Conservation (phyloP, 2,113 vertebrate species). For the Spea multiplicata region DNA sequence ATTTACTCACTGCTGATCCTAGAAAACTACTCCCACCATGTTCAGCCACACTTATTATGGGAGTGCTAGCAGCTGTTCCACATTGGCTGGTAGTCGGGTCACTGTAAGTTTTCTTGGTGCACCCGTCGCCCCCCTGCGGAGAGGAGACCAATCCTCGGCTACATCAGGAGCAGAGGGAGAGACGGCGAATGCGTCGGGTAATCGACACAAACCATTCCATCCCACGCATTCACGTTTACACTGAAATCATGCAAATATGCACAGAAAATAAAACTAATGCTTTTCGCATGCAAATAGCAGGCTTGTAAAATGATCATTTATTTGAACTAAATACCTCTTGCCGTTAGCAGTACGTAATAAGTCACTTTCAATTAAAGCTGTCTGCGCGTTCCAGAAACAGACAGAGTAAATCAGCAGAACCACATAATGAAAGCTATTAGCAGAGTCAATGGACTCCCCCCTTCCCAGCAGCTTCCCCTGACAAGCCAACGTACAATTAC, state of each 20-base stretch:
- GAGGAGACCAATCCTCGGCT: no score
- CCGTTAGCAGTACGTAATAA: slow-evolving; percentile 51
- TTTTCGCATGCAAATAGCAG: background rate
- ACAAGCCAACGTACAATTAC: slow-evolving; percentile 77
- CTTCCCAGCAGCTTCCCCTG: slow-evolving; percentile 74
- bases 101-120: no score
- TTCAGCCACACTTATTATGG: no score
- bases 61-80: no score
- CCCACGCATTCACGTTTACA: background rate
- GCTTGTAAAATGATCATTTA: slow-evolving; percentile 18
- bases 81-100: no score
- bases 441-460: slow-evolving; percentile 70
- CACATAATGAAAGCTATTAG: slow-evolving; percentile 76
- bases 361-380: slow-evolving; percentile 77
- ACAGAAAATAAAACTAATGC: background rate
- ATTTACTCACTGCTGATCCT: no score
- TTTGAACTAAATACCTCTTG: background rate
- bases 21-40: no score
- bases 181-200: no score
- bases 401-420: slow-evolving; percentile 71
- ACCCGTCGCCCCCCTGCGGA: no score
- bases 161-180: no score
- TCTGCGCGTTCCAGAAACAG: slow-evolving; percentile 67
- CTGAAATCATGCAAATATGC: background rate
- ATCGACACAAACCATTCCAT: no score